Evolutionary conservation across 2,113 vertebrate species (phyloP).

Genomic region (Salminus brasiliensis): DNA sequence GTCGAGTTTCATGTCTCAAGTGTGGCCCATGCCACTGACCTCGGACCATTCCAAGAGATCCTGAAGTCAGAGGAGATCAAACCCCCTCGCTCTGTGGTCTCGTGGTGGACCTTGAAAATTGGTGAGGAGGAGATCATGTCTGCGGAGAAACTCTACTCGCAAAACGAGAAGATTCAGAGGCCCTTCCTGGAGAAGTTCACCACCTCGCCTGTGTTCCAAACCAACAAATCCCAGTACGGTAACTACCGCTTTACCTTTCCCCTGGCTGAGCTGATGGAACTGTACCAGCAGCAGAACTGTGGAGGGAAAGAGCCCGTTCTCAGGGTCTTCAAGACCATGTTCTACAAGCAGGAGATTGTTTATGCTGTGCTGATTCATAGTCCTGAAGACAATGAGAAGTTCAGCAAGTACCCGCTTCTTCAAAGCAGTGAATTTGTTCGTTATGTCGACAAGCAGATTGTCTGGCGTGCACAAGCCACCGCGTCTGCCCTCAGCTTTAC

Average conservation of each 20-base stretch:
- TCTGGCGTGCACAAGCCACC: constrained; percentile 55
- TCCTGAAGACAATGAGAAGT: constrained; percentile 7
- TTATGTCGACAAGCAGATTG: constrained; percentile 32
- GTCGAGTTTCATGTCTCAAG: constrained; percentile 36
- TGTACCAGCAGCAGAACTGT: constrained; percentile 49
- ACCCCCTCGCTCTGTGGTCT: background rate
- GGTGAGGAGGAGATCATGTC: background rate
- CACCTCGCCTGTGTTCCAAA: constrained; percentile 42
- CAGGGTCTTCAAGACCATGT: constrained; percentile 42
- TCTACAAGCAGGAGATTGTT: constrained; percentile 48
- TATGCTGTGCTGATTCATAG: constrained; percentile 55
- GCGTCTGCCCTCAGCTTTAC: too few relatives aligned
- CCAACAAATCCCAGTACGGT: constrained; percentile 41
- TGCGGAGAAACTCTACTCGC: constrained; percentile 29
- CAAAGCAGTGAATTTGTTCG: background rate
- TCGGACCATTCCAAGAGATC: background rate
- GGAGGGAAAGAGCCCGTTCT: constrained; percentile 39
- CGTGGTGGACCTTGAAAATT: constrained; percentile 46
- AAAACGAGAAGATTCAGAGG: background rate
- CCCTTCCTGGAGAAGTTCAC: constrained; percentile 42
- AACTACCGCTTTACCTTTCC: constrained; percentile 47
- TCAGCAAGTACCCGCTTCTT: constrained; percentile 34
- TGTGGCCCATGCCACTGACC: constrained; percentile 32
- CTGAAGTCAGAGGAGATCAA: background rate
- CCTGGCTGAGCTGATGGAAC: constrained; percentile 32